A percentile compares a stretch with the other conserved stretches of the same genome.
Conservation (phyloP, 2,797 vertebrate genomes). For the Euthynnus affinis region DNA sequence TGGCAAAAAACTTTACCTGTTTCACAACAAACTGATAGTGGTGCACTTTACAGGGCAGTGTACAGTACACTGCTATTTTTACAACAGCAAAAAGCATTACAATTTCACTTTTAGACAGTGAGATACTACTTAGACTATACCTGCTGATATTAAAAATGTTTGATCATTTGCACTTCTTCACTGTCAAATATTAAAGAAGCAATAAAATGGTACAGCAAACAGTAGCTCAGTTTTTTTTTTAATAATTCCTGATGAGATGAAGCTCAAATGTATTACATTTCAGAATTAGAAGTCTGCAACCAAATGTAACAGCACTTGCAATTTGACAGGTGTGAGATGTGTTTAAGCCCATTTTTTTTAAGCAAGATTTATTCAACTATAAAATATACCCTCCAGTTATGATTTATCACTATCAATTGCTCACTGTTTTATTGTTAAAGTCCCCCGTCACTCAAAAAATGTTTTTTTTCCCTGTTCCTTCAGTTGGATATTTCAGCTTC, state of each 20-base stretch:
- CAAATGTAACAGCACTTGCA: neutral
- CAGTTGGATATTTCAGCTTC: too few relatives aligned
- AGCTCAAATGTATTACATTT: neutral
- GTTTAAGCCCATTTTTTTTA: neutral
- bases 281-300: neutral
- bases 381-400: neutral
- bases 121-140: neutral
- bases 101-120: neutral
- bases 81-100: neutral
- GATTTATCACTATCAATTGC: conserved; percentile 17
- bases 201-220: conserved; percentile 3
- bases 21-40: conserved; percentile 13
- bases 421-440: conserved; percentile 15
- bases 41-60: conserved; percentile 9
- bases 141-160: neutral
- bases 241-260: neutral
- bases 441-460: too few relatives aligned
- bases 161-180: neutral
- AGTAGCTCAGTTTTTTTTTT: neutral
- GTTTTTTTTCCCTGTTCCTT: too few relatives aligned
- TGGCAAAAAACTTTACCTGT: conserved; percentile 14
- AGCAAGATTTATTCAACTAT: neutral
- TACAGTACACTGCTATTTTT: neutral
- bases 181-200: neutral
- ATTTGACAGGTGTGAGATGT: neutral